Evolutionary conservation across 2,797 vertebrate genomes (phyloP), one percentile per base, ranked within the genome.

Genomic region (Lacerta agilis): DNA sequence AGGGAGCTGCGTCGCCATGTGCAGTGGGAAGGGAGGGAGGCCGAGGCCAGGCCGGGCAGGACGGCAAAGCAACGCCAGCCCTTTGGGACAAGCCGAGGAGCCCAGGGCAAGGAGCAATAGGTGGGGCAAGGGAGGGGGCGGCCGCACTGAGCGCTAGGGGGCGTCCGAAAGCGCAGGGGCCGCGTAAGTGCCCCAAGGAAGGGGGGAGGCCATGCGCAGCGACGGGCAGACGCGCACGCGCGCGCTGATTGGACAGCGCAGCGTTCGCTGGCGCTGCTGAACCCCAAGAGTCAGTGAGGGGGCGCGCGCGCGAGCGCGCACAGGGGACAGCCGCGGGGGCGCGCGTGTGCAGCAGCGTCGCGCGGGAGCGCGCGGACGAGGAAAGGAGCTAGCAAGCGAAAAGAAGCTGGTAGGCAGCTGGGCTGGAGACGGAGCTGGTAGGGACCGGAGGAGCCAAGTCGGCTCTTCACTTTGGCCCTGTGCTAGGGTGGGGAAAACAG

Each of bases 201-300:
- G 49, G 69, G 78, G 38, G n/a, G 3, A 45, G 78, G 20, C 36
- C 49, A 49, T 13, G 49, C 55, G 45, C 64, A n/a, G 33, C 88
- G 91, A 71, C 33, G 80, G 73, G 86, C 91, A 88, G 86, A 89
- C 85, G 90, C 88, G 87, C 91, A 89, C 85, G 90, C 88, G 87
- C 91, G 94, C 94, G 91, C 85, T 91, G 91, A 94, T 96, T 96
- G 95, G 95, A 95, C 95, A 92, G 90, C 92, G 89, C 58, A 45
- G 88, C 78, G 8, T 76, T 80, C 45, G 87, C 75, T 6, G 73
- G 71, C 11, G 33, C n/a, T 6, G 88, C 94, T 94, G 96, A 95
- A 95, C 96, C 95, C 96, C 96, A 72, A 93, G 95, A 94, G 94
- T 86, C 87, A 83, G 79, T 61, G 29, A 83, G 79, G 83, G 86